Evolutionary conservation across 2,888 invertebrate genomes (phyloP).

Genomic region (Lampropteryx suffumata): DNA sequence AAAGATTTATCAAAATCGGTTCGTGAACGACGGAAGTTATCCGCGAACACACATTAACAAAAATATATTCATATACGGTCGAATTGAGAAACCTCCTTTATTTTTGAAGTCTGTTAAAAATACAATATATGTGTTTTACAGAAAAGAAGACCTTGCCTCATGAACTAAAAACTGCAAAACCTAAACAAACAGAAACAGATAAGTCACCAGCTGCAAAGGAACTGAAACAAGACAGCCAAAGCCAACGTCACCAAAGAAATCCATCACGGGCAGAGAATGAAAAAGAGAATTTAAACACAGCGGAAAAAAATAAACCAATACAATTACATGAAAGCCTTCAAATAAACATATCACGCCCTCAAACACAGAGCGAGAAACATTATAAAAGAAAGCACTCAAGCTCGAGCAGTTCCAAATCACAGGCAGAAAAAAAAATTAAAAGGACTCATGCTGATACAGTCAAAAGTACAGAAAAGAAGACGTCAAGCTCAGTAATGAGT

Average conservation of each 20-base stretch:
- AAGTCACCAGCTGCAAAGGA: background rate
- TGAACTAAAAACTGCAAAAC: no score
- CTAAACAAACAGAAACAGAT: background rate
- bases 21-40: no score
- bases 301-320: background rate
- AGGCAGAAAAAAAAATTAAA: background rate
- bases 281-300: background rate
- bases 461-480: background rate
- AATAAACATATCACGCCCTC: background rate
- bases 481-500: background rate
- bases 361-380: background rate
- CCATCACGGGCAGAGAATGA: background rate
- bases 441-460: background rate
- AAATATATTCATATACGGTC: no score
- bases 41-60: no score
- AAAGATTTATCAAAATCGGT: no score
- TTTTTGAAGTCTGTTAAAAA: no score
- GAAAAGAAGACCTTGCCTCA: no score
- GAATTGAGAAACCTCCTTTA: no score
- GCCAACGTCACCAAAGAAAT: background rate
- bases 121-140: no score
- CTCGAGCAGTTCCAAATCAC: background rate
- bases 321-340: background rate
- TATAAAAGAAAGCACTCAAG: background rate
- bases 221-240: background rate